These are phyloP conservation scores for Euphonia xanthogaster DNA, from an alignment of 2,797 vertebrate species.

Conservation along the genomic window DNA sequence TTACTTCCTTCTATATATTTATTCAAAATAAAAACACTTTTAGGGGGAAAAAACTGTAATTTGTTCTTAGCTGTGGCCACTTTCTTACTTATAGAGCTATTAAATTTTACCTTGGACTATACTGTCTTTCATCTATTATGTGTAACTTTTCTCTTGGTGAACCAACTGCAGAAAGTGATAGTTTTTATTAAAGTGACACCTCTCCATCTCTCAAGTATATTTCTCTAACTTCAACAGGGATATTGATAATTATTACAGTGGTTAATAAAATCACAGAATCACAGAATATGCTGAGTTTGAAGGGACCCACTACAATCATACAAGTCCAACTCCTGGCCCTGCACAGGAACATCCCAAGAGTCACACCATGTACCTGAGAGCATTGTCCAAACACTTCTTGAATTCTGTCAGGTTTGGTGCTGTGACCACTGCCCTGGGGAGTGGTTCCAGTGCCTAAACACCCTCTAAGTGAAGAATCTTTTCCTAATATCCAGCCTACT, in stretches of 20 bases:
- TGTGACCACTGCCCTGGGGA: not conserved
- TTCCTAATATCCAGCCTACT: not conserved
- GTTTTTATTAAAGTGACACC: not conserved
- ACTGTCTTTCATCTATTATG: not conserved
- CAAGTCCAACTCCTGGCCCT: not conserved
- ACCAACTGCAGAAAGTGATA: not conserved
- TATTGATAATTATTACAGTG: not conserved
- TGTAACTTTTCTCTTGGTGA: not conserved
- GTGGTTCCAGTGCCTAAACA: rapidly evolving
- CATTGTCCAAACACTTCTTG: not conserved
- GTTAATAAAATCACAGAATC: not conserved
- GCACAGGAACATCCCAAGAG: too few species aligned
- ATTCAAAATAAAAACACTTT: not conserved
- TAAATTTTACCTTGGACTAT: not conserved
- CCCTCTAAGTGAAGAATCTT: not conserved
- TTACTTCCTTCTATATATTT: not conserved
- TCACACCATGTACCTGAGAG: not conserved
- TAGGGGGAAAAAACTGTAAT: not conserved
- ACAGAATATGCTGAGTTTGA: not conserved
- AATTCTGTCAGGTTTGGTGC: not conserved
- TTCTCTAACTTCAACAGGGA: not conserved
- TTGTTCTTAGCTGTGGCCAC: not conserved
- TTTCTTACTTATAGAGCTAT: not conserved
- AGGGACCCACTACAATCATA: too few species aligned
- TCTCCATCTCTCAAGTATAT: not conserved